phyloP scores from a whole-genome alignment of 2,888 invertebrate species.

The Drosophila tripunctata region DNA sequence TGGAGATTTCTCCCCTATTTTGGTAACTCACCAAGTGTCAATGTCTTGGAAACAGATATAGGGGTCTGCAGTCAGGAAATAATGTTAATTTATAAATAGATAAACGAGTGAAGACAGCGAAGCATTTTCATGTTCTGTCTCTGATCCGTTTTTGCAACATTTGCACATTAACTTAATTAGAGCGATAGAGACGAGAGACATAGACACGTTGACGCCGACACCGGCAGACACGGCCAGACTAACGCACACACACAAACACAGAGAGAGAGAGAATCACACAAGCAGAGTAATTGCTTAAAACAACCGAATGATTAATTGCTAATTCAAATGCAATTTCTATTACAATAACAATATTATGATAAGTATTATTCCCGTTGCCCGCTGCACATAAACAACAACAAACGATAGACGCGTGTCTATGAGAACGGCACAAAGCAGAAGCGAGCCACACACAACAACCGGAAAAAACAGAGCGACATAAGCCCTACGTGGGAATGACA shows the following conservation, averaged over 20 bases:
- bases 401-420: slow-evolving; percentile 29
- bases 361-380: slow-evolving; percentile 36
- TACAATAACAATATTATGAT: slow-evolving; percentile 54
- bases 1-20: background rate
- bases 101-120: slow-evolving; percentile 40
- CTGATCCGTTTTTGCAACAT: slow-evolving; percentile 45
- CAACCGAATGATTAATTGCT: slow-evolving; percentile 39
- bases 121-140: slow-evolving; percentile 44
- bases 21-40: slow-evolving; percentile 46
- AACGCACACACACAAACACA: slow-evolving; percentile 30
- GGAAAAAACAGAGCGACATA: background rate
- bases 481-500: slow-evolving; percentile 5
- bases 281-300: slow-evolving; percentile 45
- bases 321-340: slow-evolving; percentile 27
- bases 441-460: slow-evolving; percentile 11
- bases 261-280: no score
- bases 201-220: slow-evolving; percentile 39
- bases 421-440: slow-evolving; percentile 3
- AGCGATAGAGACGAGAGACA: slow-evolving; percentile 28
- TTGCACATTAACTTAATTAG: slow-evolving; percentile 64
- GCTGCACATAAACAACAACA: slow-evolving; percentile 41
- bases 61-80: slow-evolving; percentile 5
- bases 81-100: slow-evolving; percentile 65
- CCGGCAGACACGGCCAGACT: slow-evolving; percentile 10
- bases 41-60: slow-evolving; percentile 14